phyloP scores from a whole-genome alignment of 2,797 vertebrate species.

The Okamejei kenojei region DNA sequence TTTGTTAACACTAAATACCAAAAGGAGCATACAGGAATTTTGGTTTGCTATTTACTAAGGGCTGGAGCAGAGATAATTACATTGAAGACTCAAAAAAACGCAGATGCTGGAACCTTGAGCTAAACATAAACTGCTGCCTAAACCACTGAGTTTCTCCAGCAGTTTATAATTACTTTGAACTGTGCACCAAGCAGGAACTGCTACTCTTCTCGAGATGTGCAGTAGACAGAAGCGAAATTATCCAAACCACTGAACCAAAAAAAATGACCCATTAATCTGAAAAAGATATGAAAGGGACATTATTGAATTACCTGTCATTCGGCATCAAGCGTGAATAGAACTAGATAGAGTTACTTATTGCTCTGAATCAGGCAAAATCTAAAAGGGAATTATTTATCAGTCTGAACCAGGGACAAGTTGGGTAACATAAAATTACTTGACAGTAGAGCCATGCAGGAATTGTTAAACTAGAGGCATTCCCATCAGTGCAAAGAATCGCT shows the following conservation, averaged over 20 bases:
- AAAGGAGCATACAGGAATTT: background rate
- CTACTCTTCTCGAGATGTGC: background rate
- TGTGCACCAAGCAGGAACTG: background rate
- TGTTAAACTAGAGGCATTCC: background rate
- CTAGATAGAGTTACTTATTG: background rate
- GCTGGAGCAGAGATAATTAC: background rate
- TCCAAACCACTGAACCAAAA: background rate
- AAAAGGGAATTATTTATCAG: slow-evolving; percentile 1
- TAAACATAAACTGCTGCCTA: no score
- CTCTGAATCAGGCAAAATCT: background rate
- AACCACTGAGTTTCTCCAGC: no score
- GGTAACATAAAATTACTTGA: background rate
- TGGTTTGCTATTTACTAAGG: background rate
- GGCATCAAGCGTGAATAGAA: background rate
- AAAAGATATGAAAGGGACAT: background rate
- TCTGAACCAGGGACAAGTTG: background rate
- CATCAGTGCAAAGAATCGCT: background rate
- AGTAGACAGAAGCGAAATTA: background rate
- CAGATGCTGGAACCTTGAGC: no score
- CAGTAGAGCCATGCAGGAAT: background rate
- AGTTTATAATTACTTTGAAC: background rate
- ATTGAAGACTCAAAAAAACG: background rate
- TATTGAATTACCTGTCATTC: slow-evolving; percentile 6
- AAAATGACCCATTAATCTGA: background rate
- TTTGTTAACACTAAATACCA: background rate